Evolutionary conservation across 2,113 vertebrate genomes (phyloP), one percentile per base, ranked within the genome.

Genomic region (Calonectris borealis): DNA sequence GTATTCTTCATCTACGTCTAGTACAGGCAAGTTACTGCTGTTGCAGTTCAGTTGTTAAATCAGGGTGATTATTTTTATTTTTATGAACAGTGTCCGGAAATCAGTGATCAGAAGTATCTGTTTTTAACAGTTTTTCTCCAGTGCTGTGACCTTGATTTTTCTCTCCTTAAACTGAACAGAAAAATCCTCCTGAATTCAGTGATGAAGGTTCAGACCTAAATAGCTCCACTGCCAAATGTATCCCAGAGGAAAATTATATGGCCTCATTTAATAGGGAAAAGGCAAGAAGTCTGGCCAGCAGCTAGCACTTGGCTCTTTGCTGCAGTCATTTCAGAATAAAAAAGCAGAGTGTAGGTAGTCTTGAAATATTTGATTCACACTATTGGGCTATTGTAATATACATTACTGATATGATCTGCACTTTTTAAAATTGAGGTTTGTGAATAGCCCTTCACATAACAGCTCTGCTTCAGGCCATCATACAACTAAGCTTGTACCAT

Each of bases 221-320:
- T 83, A 94, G 83, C 92, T 86, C 76, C 55, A 66, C 58, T 93
- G 86, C 93, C 86, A 95, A 95, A 94, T 90, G 89, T 60, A 72
- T 95, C 94, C 96, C 95, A 80, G 76, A 93, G 95, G 94, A 95
- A 95, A 93, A 91, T 88, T 89, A 86, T 90, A 96, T 77, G 71
- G 88, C 86, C 73, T 95, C 91, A 85, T 97, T 97, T 97, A 95
- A 93, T 82, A 90, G 91, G 86, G 77, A 92, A 90, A 86, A 95
- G 71, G 76, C 86, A 95, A 71, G 90, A 90, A 94, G 82, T 83
- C 64, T 86, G 87, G 86, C 88, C 86, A 81, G 72, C 80, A 90
- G 86, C 60, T 94, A 86, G 65, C 92, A 86, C 60, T 78, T 78
- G 88, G 60, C 88, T 90, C 55, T 94, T 73, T 83, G 48, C 70